Conservation (phyloP, 2,797 vertebrate species). For the Scarus forsteni region DNA sequence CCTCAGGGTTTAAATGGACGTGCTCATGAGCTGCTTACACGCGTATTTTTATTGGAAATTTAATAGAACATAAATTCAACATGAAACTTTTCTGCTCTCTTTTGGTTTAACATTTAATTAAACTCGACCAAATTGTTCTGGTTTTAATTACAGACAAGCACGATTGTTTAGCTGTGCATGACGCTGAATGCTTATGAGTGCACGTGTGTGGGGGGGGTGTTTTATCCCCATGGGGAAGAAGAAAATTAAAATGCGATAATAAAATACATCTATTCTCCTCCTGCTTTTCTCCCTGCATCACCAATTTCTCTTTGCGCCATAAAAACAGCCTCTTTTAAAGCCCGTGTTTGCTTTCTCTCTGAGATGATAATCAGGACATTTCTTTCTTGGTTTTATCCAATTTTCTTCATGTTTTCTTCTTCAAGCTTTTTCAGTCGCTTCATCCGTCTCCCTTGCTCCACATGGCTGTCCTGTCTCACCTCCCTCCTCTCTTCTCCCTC, state of each 20-base stretch:
- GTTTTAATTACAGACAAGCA: slow-evolving; percentile 74
- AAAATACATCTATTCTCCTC: slow-evolving; percentile 45
- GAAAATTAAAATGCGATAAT: slow-evolving; percentile 71
- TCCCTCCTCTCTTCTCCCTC: slow-evolving; percentile 4
- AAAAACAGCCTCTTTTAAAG: slow-evolving; percentile 48
- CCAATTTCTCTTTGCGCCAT: slow-evolving; percentile 21
- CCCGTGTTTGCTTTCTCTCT: slow-evolving; percentile 54
- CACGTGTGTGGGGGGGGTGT: slow-evolving; percentile 18
- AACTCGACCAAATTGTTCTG: slow-evolving; percentile 52
- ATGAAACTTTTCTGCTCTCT: slow-evolving; percentile 40
- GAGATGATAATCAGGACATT: slow-evolving; percentile 64
- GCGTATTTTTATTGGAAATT: slow-evolving; percentile 28
- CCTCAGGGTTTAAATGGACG: background rate
- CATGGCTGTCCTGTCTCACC: slow-evolving; percentile 18
- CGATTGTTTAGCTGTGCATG: slow-evolving; percentile 52
- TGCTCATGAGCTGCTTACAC: background rate
- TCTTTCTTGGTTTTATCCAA: slow-evolving; percentile 48
- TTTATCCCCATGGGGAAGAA: slow-evolving; percentile 50
- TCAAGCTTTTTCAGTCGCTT: slow-evolving; percentile 11
- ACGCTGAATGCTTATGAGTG: slow-evolving; percentile 40
- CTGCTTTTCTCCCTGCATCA: slow-evolving; percentile 35
- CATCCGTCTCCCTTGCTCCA: background rate
- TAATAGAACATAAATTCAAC: slow-evolving; percentile 49
- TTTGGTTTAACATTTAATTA: slow-evolving; percentile 68
- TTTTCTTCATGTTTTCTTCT: slow-evolving; percentile 28